Base-by-base conservation (phyloP, 2,888 invertebrate species). In the Drosophila fulvimacula region DNA sequence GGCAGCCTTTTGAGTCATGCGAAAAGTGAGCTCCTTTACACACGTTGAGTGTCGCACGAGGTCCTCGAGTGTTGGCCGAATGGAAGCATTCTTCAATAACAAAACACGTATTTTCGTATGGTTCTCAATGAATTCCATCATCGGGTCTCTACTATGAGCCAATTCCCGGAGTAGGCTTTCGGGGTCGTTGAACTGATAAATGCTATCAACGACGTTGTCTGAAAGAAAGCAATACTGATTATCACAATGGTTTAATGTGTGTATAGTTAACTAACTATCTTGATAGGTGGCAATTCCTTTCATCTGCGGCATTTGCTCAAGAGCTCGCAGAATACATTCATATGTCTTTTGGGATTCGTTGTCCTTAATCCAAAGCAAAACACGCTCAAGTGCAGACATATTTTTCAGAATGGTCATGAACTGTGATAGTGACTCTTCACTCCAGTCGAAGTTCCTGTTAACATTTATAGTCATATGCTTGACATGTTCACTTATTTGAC, bases 291-390 rank as follows among this genome's bases (percentile, higher is more conserved):
- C 55, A 21, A 71, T 36, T n/a, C 72, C 55, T 27, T 71, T 51
- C 0, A 71, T 51, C 5, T 24, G 51, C 19, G 65, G 44, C 41
- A 71, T 15, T 3, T 13, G 21, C 13, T 46, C 30, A 2, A 71
- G 36, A 1, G 21, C 15, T 15, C 24, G 59, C n/a, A 71, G 5
- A 13, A 71, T 24, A 0, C 30, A 10, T 17, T 55, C 55, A 32
- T 56, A 56, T 0, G 24, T 39, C 2, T 32, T 36, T 15, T 51
- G 46, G 1, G 66, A 19, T 32, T 71, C 71, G 15, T 30, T 34
- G 11, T 71, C 71, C 27, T 38, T 72, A n/a, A 72, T 56, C 72
- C 71, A 72, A 3, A 71, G 15, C 38, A 51, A 46, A 6, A 42
- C 55, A 3, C 41, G 59, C 10, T 71, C 72, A 11, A 71, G 36